Evolutionary conservation across 1,140 invertebrate species (phyloP).

Genomic region (Drosophila orena): DNA sequence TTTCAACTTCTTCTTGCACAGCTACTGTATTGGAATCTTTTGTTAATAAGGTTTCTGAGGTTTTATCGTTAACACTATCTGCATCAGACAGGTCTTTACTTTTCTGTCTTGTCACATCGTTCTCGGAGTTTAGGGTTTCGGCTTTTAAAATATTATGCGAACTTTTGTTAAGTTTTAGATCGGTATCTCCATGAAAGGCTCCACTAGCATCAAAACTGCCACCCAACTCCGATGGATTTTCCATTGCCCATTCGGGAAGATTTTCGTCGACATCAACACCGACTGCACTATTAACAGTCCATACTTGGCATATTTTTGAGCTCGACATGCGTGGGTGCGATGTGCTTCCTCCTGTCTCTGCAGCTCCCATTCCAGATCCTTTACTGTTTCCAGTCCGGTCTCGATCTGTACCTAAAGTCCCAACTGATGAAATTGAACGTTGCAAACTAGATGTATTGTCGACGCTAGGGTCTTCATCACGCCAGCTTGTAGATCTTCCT

Average conservation of each 20-base stretch:
- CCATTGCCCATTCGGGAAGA: constrained; percentile 91
- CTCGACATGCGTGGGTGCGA: constrained; percentile 14
- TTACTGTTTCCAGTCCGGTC: constrained; percentile 26
- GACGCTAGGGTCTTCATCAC: constrained; percentile 86
- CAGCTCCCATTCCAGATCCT: constrained; percentile 10
- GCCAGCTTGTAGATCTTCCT: constrained; percentile 88
- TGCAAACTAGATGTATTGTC: constrained; percentile 55
- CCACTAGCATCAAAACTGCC: constrained; percentile 95
- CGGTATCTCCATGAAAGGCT: constrained; percentile 89
- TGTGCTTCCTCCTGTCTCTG: background rate
- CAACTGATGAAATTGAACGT: constrained; percentile 69
- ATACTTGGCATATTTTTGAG: constrained; percentile 41
- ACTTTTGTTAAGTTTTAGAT: constrained; percentile 4
- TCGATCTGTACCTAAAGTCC: constrained; percentile 39
- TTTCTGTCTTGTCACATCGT: constrained; percentile 2
- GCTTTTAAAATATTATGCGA: background rate
- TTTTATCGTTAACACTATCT: background rate
- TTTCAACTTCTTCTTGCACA: background rate
- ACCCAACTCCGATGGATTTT: constrained; percentile 90
- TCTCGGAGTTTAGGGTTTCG: background rate
- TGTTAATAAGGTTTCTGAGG: background rate
- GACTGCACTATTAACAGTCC: constrained; percentile 24
- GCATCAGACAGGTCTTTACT: background rate
- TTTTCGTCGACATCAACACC: constrained; percentile 86
- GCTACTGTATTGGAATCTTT: background rate